phyloP scores from a whole-genome alignment of 2,888 invertebrate genomes.

The Mimumesa dahlbomi region DNA sequence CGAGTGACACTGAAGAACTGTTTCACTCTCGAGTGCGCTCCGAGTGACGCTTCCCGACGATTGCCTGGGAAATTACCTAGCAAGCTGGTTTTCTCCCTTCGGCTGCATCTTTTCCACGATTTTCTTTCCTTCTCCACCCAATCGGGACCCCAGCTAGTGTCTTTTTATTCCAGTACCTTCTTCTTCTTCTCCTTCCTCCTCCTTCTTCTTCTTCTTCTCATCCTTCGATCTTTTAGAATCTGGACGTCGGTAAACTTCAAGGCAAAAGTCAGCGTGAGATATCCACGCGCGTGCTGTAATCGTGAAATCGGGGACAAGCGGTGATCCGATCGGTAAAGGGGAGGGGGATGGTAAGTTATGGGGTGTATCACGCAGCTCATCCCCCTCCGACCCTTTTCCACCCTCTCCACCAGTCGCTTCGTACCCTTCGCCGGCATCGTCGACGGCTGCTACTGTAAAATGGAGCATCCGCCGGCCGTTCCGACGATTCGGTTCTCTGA shows the following conservation, averaged over 20 bases:
- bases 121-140: no score
- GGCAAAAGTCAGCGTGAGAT: conserved; percentile 12
- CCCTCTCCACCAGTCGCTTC: no score
- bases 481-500: conserved; percentile 58
- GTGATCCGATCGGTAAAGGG: conserved; percentile 30
- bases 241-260: conserved; percentile 5
- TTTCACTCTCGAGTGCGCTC: conserved; percentile 57
- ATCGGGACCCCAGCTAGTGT: no score
- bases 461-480: conserved; percentile 27
- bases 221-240: background rate
- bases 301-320: conserved; percentile 24
- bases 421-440: no score
- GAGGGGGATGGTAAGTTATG: conserved; percentile 32
- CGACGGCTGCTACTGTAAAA: conserved; percentile 28
- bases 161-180: no score
- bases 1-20: conserved; percentile 64
- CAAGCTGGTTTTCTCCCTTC: background rate
- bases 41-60: conserved; percentile 49
- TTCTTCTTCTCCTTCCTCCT: background rate
- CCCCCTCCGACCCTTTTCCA: no score
- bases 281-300: conserved; percentile 20
- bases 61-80: conserved; percentile 60
- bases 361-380: conserved; percentile 44
- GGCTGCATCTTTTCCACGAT: no score
- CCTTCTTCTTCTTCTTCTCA: background rate